Conservation (phyloP, 2,113 vertebrate species). For the Apaloderma vittatum region DNA sequence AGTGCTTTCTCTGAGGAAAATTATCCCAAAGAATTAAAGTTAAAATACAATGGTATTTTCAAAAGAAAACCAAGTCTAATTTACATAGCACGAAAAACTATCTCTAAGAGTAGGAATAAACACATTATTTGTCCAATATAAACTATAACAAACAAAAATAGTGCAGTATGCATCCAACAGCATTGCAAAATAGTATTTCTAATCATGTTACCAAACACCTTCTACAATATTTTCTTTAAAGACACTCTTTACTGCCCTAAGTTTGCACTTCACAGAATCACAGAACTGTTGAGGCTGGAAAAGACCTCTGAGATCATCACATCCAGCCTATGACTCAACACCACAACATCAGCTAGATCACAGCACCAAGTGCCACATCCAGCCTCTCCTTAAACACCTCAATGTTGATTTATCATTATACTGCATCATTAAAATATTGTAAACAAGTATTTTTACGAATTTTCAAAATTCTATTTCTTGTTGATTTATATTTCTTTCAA, state of each 20-base stretch:
- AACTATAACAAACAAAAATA: background rate
- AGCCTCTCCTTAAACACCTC: background rate
- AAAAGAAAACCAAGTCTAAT: background rate
- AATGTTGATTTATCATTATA: background rate
- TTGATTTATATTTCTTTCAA: background rate
- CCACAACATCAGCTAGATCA: too few species aligned
- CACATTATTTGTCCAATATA: background rate
- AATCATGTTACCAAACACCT: background rate
- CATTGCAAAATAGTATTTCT: background rate
- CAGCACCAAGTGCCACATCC: too few species aligned
- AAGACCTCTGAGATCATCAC: too few species aligned
- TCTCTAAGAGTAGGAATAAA: background rate
- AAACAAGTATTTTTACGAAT: background rate
- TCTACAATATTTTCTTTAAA: background rate
- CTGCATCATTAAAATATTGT: background rate
- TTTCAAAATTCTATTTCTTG: background rate
- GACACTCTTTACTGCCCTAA: background rate
- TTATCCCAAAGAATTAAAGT: background rate
- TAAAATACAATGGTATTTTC: background rate
- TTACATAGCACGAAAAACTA: background rate
- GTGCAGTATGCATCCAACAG: background rate
- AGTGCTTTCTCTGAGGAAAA: background rate
- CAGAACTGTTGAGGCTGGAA: too few species aligned
- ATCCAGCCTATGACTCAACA: too few species aligned
- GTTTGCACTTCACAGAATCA: background rate